Conservation (phyloP, 2,797 vertebrate genomes). For the Cryptoprocta ferox region DNA sequence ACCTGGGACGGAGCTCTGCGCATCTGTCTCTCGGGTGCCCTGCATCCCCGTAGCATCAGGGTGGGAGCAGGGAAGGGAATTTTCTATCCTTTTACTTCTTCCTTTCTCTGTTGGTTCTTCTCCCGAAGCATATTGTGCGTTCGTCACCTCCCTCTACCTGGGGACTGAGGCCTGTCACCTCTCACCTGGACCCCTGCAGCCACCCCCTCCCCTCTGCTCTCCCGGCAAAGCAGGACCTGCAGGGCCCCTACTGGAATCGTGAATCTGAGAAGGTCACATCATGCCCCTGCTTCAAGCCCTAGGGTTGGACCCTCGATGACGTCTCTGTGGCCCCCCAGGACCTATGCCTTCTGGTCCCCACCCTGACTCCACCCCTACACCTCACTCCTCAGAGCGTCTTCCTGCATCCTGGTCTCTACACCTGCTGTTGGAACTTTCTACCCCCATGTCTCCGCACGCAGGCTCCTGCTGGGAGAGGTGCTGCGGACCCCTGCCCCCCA, state of each 20-base stretch:
- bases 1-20: rapidly evolving
- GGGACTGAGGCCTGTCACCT: rapidly evolving
- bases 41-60: rapidly evolving
- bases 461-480: neutral
- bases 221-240: neutral
- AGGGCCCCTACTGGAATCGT: too few relatives aligned
- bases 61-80: neutral
- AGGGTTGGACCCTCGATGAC: too few relatives aligned
- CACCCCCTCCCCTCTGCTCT: rapidly evolving
- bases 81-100: too few relatives aligned
- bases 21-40: rapidly evolving
- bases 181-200: neutral
- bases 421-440: neutral
- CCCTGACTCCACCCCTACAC: rapidly evolving
- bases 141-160: too few relatives aligned
- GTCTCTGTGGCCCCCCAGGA: rapidly evolving
- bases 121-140: neutral
- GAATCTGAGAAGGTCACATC: rapidly evolving
- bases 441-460: neutral
- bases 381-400: too few relatives aligned
- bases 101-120: neutral
- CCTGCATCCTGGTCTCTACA: neutral
- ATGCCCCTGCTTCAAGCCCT: neutral
- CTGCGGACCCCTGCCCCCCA: too few relatives aligned
- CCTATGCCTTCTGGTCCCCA: neutral